Evolutionary conservation across 2,888 invertebrate genomes (phyloP), one percentile per base, ranked within the genome.

Genomic region (Digitonthophagus gazella): DNA sequence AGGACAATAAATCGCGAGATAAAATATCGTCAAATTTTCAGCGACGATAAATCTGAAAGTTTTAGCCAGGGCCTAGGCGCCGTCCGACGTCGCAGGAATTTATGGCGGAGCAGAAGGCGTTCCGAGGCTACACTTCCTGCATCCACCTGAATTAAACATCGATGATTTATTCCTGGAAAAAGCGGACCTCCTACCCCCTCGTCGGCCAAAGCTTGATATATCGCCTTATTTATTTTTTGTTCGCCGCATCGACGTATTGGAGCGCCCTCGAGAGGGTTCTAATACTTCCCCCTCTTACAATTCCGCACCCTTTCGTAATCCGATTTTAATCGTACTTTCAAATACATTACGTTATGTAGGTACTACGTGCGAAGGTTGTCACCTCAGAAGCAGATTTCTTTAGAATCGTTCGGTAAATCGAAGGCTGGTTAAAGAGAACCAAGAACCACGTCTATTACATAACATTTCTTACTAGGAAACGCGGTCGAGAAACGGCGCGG

Each of bases 51-150:
- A 61, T 61, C 61, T 61, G 61, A 61, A 61, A 61, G 61, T 61
- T 61, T 61, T 61, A 61, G 19, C 61, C 61, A 18, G 61, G 19
- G 61, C 61, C 61, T 61, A 61, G 61, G 61, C 61, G 61, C 61
- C 20, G 61, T 61, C 61, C 61, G 61, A 61, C 61, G 61, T 61
- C 61, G 61, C 61, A 18, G 61, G 61, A 61, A 61, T 61, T 61
- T 61, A 61, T 61, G 61, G 61, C 61, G 61, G 61, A 61, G 61
- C 61, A 61, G 61, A 61, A 61, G 61, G 61, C 61, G 61, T 61
- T 61, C 61, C 61, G 61, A 18, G 19, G 61, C 20, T 61, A 61
- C 61, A 61, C 61, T 61, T 61, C 61, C 61, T 61, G 61, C 61
- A 61, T 61, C 61, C 61, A 61, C 61, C 61, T 61, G 61, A 61